phyloP scores from a whole-genome alignment of 2,797 vertebrate genomes.

The Macrochelys suwanniensis region DNA sequence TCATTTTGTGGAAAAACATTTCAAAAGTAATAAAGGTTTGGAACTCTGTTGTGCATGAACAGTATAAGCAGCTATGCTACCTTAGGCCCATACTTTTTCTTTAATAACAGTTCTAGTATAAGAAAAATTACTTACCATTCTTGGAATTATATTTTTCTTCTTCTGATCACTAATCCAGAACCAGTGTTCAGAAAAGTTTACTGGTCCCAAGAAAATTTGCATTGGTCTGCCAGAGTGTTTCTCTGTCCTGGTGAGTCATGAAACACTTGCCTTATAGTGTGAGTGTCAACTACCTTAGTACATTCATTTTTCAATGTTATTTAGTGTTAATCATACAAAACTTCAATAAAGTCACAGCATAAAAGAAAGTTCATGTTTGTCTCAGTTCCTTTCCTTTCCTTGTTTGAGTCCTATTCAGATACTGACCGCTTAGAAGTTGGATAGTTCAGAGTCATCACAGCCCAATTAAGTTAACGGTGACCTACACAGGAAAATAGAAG shows the following conservation, averaged over 20 bases:
- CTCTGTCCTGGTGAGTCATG: background rate
- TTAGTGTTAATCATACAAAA: background rate
- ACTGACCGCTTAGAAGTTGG: background rate
- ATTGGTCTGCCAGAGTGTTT: accelerated
- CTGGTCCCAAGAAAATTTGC: background rate
- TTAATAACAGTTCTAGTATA: background rate
- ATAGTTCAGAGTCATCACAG: background rate
- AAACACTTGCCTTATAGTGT: background rate
- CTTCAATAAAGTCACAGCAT: background rate
- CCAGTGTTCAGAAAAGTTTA: background rate
- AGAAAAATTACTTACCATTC: too few relatives aligned
- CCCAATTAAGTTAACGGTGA: background rate
- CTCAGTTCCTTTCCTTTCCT: background rate
- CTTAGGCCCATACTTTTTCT: background rate
- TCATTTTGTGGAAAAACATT: background rate
- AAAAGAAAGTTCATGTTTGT: background rate
- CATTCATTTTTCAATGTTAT: background rate
- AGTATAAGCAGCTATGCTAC: background rate
- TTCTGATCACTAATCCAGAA: background rate
- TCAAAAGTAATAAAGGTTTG: background rate
- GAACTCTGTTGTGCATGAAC: background rate
- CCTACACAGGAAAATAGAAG: constrained; percentile 9
- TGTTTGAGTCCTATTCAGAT: background rate
- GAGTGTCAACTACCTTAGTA: background rate
- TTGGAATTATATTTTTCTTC: background rate